These are phyloP conservation scores for Epinephelus awoara DNA, from an alignment of 2,797 vertebrate species.

Conservation along the genomic window DNA sequence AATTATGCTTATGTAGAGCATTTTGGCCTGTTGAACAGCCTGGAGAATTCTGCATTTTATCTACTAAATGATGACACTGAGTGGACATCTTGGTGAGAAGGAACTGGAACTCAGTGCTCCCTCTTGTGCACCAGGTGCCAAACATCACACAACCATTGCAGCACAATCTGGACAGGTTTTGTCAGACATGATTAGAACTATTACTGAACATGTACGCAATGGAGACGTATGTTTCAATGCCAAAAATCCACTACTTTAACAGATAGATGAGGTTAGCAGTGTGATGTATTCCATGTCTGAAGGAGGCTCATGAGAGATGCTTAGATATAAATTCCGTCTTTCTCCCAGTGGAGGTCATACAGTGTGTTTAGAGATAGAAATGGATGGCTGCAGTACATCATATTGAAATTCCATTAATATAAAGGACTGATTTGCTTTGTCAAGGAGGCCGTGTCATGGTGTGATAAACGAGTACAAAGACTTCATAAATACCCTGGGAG, in stretches of 20 bases:
- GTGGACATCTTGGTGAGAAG: too few relatives aligned
- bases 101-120: too few relatives aligned
- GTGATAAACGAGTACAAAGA: slow-evolving; percentile 75
- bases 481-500: slow-evolving; percentile 76
- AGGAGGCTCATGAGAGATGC: slow-evolving; percentile 44
- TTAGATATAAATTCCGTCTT: slow-evolving; percentile 50
- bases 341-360: slow-evolving; percentile 42
- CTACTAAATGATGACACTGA: not conserved
- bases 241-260: slow-evolving; percentile 35
- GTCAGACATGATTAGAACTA: slow-evolving; percentile 23
- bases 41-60: not conserved
- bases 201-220: slow-evolving; percentile 12
- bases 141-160: slow-evolving; percentile 11
- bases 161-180: slow-evolving; percentile 1
- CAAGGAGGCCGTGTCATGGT: slow-evolving; percentile 59
- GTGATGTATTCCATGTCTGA: slow-evolving; percentile 4
- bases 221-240: slow-evolving; percentile 26
- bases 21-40: not conserved
- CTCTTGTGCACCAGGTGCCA: not conserved
- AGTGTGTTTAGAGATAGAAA: slow-evolving; percentile 67
- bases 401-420: slow-evolving; percentile 76
- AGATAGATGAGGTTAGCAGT: not conserved
- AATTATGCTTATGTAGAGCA: not conserved
- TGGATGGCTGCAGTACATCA: slow-evolving; percentile 63
- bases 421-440: slow-evolving; percentile 64